Base-by-base conservation (phyloP, 1,140 invertebrate species). In the Cardiocondyla obscurior region DNA sequence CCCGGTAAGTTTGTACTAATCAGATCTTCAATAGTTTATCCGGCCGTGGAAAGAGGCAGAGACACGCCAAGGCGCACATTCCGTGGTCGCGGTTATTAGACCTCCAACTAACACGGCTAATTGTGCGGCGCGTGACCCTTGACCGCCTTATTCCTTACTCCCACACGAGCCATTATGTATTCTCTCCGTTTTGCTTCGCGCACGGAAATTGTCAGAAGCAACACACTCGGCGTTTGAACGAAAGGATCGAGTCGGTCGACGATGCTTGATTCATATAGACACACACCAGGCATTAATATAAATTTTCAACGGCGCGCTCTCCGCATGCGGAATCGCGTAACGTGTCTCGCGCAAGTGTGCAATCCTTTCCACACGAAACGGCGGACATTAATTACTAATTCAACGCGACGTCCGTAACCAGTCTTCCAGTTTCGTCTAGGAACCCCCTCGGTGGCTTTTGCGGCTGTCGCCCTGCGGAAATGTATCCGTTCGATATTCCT, bases 261-360 rank as follows among this genome's bases (percentile, higher is more conserved):
- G 83, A 57, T 19, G 33, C 55, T 83, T 44, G 60, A 81, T 76
- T 85, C 81, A 72, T 12, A 42, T 42, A 62, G n/a, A 62, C 19
- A 12, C 19, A 22, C 73, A 64, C 79, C 87, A 69, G 82, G 77
- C 88, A 87, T 88, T 84, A 86, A 90, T 90, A 88, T 89, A 91
- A 91, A 91, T 91, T 90, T n/a, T 91, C 88, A 89, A 90, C 89
- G 85, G 86, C 72, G 62, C 62, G 60, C 79, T 36, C 58, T 39
- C 49, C 55, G 70, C 51, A 36, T 25, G 8, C 64, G 53, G 12
- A 58, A 30, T 33, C 46, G 42, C 42, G 28, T 22, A 53, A 51
- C 25, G 57, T 65, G 33, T 25, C 28, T 8, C 25, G 39, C 64
- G 58, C 77, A 39, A 70, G 51, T 12, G 58, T 58, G 28, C 14